phyloP scores from a whole-genome alignment of 2,888 invertebrate species.

The Anoncus sp. region DNA sequence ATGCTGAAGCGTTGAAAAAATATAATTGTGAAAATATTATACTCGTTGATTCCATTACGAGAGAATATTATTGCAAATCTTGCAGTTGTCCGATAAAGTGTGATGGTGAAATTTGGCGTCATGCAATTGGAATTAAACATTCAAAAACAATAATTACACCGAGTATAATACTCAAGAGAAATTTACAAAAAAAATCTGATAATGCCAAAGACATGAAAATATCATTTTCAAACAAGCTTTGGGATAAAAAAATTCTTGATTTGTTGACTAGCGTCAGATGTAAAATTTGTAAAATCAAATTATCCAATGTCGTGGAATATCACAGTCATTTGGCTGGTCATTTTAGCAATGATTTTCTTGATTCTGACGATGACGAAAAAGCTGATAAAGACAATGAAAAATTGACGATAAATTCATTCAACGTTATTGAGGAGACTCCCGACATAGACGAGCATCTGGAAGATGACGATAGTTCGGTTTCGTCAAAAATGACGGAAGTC shows the following conservation, averaged over 20 bases:
- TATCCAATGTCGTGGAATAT: not conserved
- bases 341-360: not conserved
- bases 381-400: not conserved
- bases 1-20: not conserved
- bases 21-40: constrained; percentile 13
- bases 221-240: no score
- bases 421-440: no score
- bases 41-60: not conserved
- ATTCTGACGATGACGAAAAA: not conserved
- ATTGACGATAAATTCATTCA: no score
- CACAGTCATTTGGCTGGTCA: constrained; percentile 46
- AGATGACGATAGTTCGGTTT: no score
- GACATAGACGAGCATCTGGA: no score
- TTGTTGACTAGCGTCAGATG: not conserved
- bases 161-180: not conserved
- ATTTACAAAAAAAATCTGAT: no score
- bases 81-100: constrained; percentile 4
- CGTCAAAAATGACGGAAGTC: not conserved
- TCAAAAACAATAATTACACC: not conserved
- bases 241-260: no score
- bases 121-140: constrained; percentile 12
- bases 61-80: constrained; percentile 6
- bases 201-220: no score
- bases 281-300: not conserved
- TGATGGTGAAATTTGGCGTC: not conserved